phyloP scores from a whole-genome alignment of 2,113 vertebrate species.

The Asarcornis scutulata region DNA sequence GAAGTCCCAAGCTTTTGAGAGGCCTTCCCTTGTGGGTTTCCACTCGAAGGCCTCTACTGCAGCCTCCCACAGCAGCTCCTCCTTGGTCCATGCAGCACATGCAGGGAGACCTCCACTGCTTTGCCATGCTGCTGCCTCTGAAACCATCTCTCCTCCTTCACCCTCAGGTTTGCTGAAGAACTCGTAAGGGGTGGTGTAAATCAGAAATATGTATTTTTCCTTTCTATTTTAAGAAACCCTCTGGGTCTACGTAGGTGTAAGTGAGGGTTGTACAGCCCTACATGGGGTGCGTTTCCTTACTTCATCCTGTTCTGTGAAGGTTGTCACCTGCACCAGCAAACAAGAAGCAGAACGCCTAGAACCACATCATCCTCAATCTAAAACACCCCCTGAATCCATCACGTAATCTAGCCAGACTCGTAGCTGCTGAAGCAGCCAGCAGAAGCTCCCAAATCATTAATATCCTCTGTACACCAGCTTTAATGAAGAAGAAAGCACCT shows the following conservation, averaged over 20 bases:
- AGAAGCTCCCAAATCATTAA: slow-evolving; percentile 1
- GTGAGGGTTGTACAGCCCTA: not conserved
- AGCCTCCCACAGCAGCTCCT: not conserved
- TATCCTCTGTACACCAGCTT: not conserved
- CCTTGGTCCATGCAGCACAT: accelerated
- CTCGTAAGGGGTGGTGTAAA: not conserved
- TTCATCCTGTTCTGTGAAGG: not conserved
- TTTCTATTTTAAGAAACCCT: not conserved
- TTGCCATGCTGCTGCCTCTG: accelerated
- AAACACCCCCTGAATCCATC: not conserved
- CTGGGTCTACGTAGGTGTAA: not conserved
- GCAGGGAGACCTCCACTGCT: accelerated
- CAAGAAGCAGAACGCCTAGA: slow-evolving; percentile 19
- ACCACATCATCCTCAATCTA: not conserved
- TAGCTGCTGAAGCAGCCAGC: not conserved
- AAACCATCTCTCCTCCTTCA: not conserved
- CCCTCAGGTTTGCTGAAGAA: not conserved
- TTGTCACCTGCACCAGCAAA: not conserved
- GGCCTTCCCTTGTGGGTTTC: not conserved
- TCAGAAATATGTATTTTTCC: not conserved
- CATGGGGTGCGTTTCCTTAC: not conserved
- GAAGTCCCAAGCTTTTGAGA: not conserved
- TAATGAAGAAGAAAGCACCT: not conserved
- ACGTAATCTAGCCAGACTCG: not conserved
- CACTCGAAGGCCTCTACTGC: accelerated